phyloP scores from a whole-genome alignment of 2,888 invertebrate genomes.

The Cephus pulcher region DNA sequence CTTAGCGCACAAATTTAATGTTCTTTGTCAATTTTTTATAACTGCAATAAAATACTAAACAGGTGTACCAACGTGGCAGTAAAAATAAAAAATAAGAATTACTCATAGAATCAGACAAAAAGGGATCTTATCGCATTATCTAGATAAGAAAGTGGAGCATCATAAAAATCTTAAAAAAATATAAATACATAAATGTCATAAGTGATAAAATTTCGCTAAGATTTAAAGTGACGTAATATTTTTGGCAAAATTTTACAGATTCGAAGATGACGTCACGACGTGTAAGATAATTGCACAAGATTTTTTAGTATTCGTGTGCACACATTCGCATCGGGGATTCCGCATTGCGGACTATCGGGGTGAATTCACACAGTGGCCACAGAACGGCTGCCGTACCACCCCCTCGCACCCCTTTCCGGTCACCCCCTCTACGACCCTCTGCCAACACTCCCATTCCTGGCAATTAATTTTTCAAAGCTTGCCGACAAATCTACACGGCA shows the following conservation, averaged over 20 bases:
- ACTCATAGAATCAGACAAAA: not conserved
- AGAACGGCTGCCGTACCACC: conserved; percentile 20
- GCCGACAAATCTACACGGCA: not conserved
- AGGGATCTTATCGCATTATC: too few species aligned
- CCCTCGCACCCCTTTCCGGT: conserved; percentile 12
- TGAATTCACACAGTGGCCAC: conserved; percentile 46
- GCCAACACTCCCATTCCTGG: conserved; percentile 18
- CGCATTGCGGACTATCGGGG: conserved; percentile 59
- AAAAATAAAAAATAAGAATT: not conserved
- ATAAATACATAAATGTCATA: not conserved
- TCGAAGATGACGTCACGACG: not conserved
- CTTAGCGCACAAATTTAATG: not conserved
- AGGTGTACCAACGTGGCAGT: not conserved
- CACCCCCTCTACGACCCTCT: conserved; percentile 21
- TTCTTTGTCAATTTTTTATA: not conserved
- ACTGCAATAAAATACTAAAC: not conserved
- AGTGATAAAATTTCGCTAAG: not conserved
- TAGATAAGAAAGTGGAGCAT: not conserved
- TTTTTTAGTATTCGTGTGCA: conserved; percentile 24
- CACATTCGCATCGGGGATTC: conserved; percentile 53
- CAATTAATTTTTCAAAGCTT: conserved; percentile 38
- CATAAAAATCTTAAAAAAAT: not conserved
- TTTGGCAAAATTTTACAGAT: not conserved
- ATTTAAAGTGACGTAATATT: not conserved
- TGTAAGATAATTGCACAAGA: not conserved